These are phyloP conservation scores for Protophormia terraenovae DNA, from an alignment of 2,888 invertebrate genomes.

Conservation along the genomic window DNA sequence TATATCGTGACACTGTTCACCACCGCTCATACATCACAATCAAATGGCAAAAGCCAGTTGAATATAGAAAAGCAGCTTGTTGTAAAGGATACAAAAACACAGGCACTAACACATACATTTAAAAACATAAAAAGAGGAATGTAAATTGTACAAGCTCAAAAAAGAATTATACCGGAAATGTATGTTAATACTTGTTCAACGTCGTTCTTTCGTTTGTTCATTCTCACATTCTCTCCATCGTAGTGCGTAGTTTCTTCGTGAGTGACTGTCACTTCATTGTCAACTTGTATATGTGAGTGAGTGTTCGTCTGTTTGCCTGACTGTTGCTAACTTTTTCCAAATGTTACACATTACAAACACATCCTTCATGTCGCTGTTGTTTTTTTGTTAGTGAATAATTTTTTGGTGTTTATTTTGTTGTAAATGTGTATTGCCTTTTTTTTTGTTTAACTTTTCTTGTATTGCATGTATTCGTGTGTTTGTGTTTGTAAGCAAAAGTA, in stretches of 20 bases:
- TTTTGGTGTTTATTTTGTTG: constrained; percentile 6
- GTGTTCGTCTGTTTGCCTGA: not conserved
- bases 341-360: constrained; percentile 39
- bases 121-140: not conserved
- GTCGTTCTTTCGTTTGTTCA: not conserved
- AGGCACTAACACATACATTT: not conserved
- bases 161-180: constrained; percentile 52
- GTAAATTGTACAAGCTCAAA: constrained; percentile 6
- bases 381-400: not conserved
- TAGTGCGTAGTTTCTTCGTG: constrained; percentile 39
- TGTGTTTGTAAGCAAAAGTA: not conserved
- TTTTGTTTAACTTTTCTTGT: constrained; percentile 14
- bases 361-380: constrained; percentile 8
- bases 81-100: constrained; percentile 17
- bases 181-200: constrained; percentile 31
- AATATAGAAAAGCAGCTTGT: constrained; percentile 8
- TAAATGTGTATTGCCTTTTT: constrained; percentile 2
- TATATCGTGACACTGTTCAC: not conserved
- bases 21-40: not conserved
- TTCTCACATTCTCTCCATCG: not conserved
- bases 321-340: constrained; percentile 49
- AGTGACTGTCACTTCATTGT: constrained; percentile 59
- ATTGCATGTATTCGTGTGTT: not conserved
- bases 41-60: not conserved
- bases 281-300: constrained; percentile 22